Conservation (phyloP, 2,797 vertebrate species). For the Phalanger gymnotis region DNA sequence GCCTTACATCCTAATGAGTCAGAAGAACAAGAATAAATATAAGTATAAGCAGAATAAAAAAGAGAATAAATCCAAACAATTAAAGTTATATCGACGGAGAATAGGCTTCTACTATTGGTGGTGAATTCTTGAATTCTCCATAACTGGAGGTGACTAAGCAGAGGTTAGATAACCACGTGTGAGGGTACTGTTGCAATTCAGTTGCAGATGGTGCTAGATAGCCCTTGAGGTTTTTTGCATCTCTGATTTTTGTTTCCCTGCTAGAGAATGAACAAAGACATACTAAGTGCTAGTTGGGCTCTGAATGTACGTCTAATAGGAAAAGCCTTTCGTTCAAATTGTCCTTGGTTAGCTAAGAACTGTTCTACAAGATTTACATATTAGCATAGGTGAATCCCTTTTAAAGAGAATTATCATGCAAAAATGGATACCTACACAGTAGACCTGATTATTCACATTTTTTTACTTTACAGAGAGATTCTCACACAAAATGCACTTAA, state of each 20-base stretch:
- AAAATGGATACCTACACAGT: neutral
- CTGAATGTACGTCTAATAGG: neutral
- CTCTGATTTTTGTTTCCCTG: neutral
- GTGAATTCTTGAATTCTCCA: neutral
- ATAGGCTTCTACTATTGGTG: neutral
- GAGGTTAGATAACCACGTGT: neutral
- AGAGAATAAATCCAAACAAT: neutral
- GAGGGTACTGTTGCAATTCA: neutral
- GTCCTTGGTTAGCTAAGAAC: neutral
- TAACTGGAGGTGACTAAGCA: neutral
- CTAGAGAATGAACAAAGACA: neutral
- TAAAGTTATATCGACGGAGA: neutral
- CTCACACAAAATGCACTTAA: neutral
- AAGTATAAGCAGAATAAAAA: neutral
- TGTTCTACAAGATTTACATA: neutral
- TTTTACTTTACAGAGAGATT: neutral
- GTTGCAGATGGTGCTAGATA: neutral
- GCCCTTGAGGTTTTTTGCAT: neutral
- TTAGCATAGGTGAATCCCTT: neutral
- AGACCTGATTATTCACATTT: neutral
- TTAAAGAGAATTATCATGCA: neutral
- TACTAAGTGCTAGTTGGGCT: neutral
- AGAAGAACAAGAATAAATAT: neutral
- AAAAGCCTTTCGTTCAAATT: neutral
- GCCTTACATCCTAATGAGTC: neutral